Evolutionary conservation across 1,140 invertebrate species (phyloP), one percentile per base, ranked within the genome.

Genomic region (Drosophila nasuta): DNA sequence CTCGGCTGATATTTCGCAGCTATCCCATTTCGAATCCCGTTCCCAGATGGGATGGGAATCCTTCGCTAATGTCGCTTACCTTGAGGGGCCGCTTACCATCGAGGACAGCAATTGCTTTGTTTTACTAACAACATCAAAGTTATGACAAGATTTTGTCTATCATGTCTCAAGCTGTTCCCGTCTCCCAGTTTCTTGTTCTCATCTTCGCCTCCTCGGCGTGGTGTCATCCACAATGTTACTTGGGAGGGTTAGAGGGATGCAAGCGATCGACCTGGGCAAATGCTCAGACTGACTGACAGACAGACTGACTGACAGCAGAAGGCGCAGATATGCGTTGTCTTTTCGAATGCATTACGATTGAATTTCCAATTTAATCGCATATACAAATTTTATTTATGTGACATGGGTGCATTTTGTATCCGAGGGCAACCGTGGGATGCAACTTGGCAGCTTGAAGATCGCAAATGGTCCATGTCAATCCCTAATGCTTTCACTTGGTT

Each of bases 61-160:
- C 54, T 57, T 66, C 35, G 77, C 65, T 75, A 45, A 52, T 35
- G 51, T 69, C 35, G 77, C 65, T 77, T 68, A 67, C 85, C 85
- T 83, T 81, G 57, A 78, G 81, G 74, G 49, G 59, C 58, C 64
- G 35, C 35, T 33, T 8, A 8, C 33, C 1, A 68, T 64, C 65
- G 66, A 65, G 65, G 63, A 75, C 51, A 70, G 72, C 86, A 85
- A 89, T 85, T 79, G 65, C 85, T 66, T 89, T 89, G 85, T 89
- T 89, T 89, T 89, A 90, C 86, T 85, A 78, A 89, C 67, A 89
- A 88, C 87, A 91, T 91, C 88, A 91, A 91, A 91, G 88, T 91
- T 91, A 91, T 91, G 88, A 91, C 88, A 91, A 83, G 88, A 91
- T 91, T 91, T 91, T 91, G 87, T 91, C 87, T 91, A 90, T 87